Evolutionary conservation across 1,140 invertebrate species (phyloP).

Genomic region (Metopolophium dirhodum): DNA sequence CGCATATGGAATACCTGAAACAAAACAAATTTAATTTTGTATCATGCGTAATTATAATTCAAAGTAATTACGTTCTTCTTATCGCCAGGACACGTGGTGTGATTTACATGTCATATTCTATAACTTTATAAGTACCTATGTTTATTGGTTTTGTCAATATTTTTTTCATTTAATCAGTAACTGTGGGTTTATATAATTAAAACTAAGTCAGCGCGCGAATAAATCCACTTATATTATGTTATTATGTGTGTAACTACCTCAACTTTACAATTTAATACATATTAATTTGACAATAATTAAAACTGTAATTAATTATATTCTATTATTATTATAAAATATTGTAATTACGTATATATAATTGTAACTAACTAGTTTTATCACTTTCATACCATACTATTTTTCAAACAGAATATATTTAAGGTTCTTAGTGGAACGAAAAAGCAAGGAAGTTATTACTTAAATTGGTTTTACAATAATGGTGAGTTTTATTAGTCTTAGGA

Average conservation of each 20-base stretch:
- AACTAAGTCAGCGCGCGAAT: background rate
- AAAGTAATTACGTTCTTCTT: constrained; percentile 3
- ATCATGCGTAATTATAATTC: background rate
- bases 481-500: too few relatives aligned
- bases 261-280: background rate
- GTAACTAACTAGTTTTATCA: background rate
- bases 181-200: background rate
- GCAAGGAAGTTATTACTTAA: background rate
- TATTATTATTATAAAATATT: background rate
- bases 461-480: background rate
- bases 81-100: background rate
- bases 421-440: background rate
- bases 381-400: background rate
- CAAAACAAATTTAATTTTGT: constrained; percentile 45
- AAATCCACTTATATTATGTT: background rate
- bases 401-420: background rate
- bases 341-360: background rate
- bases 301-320: background rate
- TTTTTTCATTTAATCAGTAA: background rate
- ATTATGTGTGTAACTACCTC: background rate
- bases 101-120: background rate
- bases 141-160: background rate
- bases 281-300: background rate
- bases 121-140: background rate
- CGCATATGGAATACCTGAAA: constrained; percentile 81